These are phyloP conservation scores for Kryptolebias marmoratus DNA, from an alignment of 2,113 vertebrate species.

Conservation along the genomic window DNA sequence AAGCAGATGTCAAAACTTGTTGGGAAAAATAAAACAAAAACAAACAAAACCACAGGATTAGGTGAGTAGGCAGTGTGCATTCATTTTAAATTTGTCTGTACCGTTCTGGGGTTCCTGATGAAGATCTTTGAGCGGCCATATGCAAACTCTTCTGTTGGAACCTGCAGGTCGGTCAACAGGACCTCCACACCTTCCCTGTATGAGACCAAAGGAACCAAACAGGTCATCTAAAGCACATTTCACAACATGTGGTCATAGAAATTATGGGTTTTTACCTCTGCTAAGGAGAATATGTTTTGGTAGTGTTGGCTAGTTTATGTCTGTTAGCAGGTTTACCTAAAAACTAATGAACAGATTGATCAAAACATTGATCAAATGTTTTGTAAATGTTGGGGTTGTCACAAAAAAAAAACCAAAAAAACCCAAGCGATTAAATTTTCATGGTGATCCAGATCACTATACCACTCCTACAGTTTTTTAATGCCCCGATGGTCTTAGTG, in stretches of 20 bases:
- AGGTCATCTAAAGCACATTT: not conserved
- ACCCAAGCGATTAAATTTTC: no score
- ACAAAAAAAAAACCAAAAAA: no score
- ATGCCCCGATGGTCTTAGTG: no score
- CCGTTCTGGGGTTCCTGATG: conserved; percentile 97
- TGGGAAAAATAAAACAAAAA: not conserved
- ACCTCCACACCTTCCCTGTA: conserved; percentile 92
- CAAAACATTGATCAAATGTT: no score
- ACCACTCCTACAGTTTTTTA: no score
- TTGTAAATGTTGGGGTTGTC: no score
- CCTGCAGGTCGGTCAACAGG: conserved; percentile 87
- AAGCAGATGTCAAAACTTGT: conserved; percentile 22
- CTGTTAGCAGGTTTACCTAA: no score
- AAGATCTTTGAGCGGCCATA: conserved; percentile 98
- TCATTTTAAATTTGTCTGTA: conserved; percentile 54
- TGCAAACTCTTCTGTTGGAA: conserved; percentile 89
- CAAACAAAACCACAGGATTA: not conserved
- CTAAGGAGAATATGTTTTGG: no score
- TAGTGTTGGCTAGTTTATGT: no score
- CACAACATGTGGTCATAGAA: not conserved
- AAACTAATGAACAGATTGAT: no score
- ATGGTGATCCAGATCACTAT: no score
- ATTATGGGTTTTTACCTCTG: not conserved
- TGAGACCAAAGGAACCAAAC: conserved; percentile 34
- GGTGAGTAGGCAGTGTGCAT: not conserved